Conservation (phyloP, 2,888 invertebrate genomes). For the Euplexia lucipara region DNA sequence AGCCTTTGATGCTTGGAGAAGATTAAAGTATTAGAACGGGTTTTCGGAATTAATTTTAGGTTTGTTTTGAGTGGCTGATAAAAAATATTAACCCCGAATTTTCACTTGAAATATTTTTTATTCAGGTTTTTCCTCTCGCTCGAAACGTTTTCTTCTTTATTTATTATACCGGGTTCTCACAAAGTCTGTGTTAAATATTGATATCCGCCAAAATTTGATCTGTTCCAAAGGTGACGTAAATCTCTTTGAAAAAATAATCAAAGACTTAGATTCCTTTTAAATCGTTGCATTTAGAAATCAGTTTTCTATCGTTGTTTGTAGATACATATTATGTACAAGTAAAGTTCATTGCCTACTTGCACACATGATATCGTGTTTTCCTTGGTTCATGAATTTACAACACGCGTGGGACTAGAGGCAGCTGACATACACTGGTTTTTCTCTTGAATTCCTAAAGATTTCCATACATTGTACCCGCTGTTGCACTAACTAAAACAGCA, state of each 20-base stretch:
- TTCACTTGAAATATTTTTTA: background rate
- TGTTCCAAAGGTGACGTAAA: no score
- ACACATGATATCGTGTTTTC: slow-evolving; percentile 33
- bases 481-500: background rate
- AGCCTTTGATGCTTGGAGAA: slow-evolving; percentile 50
- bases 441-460: slow-evolving; percentile 25
- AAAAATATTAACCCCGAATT: slow-evolving; percentile 28
- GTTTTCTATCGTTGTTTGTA: background rate
- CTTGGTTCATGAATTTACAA: slow-evolving; percentile 40
- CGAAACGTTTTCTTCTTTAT: background rate
- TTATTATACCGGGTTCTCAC: background rate
- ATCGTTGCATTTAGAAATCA: background rate
- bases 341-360: slow-evolving; percentile 30
- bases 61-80: slow-evolving; percentile 30
- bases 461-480: slow-evolving; percentile 10
- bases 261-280: background rate
- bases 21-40: slow-evolving; percentile 35
- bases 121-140: background rate
- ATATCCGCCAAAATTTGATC: background rate
- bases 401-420: slow-evolving; percentile 37
- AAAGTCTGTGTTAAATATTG: background rate
- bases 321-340: background rate
- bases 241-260: background rate
- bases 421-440: slow-evolving; percentile 18
- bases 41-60: slow-evolving; percentile 35